Evolutionary conservation across 2,113 vertebrate species (phyloP).

Genomic region (Oostethus manadensis): DNA sequence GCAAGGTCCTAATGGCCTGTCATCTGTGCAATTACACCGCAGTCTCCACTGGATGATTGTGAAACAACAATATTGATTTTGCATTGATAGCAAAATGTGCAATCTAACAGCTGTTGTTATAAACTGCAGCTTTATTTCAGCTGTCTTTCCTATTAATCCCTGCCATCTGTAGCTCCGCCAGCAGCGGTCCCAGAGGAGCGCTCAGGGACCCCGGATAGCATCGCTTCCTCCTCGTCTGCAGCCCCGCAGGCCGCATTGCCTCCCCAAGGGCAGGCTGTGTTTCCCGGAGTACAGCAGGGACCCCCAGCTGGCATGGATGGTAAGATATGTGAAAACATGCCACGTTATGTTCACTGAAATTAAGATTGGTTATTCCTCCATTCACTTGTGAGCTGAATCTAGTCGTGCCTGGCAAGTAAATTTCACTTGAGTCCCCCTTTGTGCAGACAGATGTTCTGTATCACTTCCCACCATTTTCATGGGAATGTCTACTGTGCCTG

Average conservation of each 20-base stretch:
- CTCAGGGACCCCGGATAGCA: constrained; percentile 93
- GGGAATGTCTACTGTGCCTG: neutral
- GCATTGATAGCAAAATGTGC: neutral
- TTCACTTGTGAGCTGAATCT: neutral
- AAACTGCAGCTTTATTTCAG: neutral
- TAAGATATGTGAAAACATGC: constrained; percentile 54
- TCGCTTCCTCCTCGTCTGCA: constrained; percentile 89
- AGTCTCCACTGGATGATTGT: neutral
- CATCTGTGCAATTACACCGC: neutral
- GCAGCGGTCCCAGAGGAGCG: constrained; percentile 81
- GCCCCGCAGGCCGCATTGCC: constrained; percentile 82
- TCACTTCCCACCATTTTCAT: neutral
- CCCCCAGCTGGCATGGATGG: constrained; percentile 88
- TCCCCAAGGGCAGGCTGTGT: constrained; percentile 78
- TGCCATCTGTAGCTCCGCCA: constrained; percentile 65
- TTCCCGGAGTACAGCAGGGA: constrained; percentile 81
- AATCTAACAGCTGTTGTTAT: neutral
- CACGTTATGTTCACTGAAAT: neutral
- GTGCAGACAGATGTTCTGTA: neutral
- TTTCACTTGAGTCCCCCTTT: neutral
- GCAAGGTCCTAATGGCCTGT: neutral
- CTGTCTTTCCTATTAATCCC: neutral
- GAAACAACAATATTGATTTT: neutral
- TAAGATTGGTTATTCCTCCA: neutral
- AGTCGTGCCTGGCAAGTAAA: neutral